Evolutionary conservation across 1,140 invertebrate species (phyloP).

Genomic region (Papilio aristodemus): DNA sequence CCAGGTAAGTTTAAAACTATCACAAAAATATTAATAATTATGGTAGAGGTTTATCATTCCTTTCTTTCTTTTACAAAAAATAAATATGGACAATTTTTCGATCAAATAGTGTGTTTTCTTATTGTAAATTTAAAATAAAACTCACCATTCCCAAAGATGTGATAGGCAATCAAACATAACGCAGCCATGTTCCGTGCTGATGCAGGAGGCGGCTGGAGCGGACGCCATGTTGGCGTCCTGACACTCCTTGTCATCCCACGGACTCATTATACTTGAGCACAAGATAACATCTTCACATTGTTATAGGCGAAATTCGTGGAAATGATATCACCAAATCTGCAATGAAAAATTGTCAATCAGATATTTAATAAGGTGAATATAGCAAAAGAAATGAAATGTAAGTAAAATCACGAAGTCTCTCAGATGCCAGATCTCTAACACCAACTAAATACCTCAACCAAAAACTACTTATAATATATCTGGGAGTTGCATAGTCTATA

Average conservation of each 20-base stretch:
- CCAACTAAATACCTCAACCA: not conserved
- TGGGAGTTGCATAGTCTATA: too few species aligned
- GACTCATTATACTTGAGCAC: conserved; percentile 38
- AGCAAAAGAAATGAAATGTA: conserved; percentile 47
- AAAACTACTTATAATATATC: too few species aligned
- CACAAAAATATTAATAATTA: too few species aligned
- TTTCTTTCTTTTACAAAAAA: too few species aligned
- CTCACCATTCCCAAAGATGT: conserved; percentile 76
- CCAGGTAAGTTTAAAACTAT: too few species aligned
- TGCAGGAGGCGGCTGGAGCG: conserved; percentile 63
- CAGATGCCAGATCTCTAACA: too few species aligned
- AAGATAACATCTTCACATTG: conserved; percentile 38
- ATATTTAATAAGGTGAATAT: conserved; percentile 40
- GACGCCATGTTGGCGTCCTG: conserved; percentile 58
- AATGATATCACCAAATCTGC: too few species aligned
- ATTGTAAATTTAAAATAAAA: too few species aligned
- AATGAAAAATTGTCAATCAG: conserved; percentile 64
- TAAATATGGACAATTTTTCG: too few species aligned
- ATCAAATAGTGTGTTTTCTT: too few species aligned
- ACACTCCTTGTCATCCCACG: conserved; percentile 36
- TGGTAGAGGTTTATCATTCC: too few species aligned
- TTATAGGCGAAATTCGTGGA: too few species aligned
- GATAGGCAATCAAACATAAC: conserved; percentile 76
- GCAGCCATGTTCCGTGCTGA: conserved; percentile 73
- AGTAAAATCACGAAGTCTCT: conserved; percentile 48